Evolutionary conservation across 1,140 invertebrate genomes (phyloP).

Genomic region (Drosophila obscura): DNA sequence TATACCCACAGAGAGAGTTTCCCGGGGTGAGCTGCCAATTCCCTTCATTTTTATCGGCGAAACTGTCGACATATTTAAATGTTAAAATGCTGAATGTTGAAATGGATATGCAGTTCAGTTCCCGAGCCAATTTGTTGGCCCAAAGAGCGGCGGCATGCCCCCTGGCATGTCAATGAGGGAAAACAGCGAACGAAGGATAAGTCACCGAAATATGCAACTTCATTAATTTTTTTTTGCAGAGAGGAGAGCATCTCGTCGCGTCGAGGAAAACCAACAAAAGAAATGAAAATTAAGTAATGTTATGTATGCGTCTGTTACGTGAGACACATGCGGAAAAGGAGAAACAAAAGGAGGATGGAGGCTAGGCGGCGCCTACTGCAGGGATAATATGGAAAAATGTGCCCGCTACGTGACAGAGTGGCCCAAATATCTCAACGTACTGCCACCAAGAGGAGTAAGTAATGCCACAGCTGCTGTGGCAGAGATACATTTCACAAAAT

Average conservation of each 20-base stretch:
- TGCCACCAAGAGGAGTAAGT: not conserved
- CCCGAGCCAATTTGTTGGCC: not conserved
- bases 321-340: constrained; percentile 55
- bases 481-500: constrained; percentile 18
- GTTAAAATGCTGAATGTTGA: not conserved
- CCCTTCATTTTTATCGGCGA: constrained; percentile 9
- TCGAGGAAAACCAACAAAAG: constrained; percentile 20
- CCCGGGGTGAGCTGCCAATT: not conserved
- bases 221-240: constrained; percentile 50
- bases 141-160: constrained; percentile 4
- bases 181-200: not conserved
- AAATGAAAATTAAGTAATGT: constrained; percentile 76
- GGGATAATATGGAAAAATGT: constrained; percentile 71
- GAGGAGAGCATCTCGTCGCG: not conserved
- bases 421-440: constrained; percentile 30
- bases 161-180: not conserved
- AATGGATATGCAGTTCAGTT: constrained; percentile 1
- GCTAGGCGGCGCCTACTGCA: constrained; percentile 14
- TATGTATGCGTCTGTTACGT: constrained; percentile 81
- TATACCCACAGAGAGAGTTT: constrained; percentile 2
- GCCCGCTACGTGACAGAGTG: constrained; percentile 60
- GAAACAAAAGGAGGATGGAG: constrained; percentile 8
- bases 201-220: constrained; percentile 57
- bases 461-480: constrained; percentile 12
- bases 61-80: constrained; percentile 34